These are phyloP conservation scores for Notoglanidium macrostoma DNA, from an alignment of 2,797 vertebrate species.

Conservation along the genomic window DNA sequence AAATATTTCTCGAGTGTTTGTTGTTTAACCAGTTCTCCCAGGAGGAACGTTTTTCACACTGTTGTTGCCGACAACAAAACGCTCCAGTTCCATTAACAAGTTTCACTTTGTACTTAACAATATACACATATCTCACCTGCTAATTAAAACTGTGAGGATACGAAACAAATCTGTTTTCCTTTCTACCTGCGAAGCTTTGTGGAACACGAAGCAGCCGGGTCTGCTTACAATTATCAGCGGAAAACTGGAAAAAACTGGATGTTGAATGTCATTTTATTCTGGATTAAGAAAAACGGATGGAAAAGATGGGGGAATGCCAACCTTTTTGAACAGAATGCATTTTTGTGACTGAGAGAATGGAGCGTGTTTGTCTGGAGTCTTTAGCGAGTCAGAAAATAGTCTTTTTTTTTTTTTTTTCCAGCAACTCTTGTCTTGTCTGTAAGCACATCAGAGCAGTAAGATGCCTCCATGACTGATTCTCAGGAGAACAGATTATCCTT, in stretches of 20 bases:
- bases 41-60: slow-evolving; percentile 58
- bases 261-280: not conserved
- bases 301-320: not conserved
- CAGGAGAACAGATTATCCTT: slow-evolving; percentile 38
- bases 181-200: not conserved
- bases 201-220: not conserved
- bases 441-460: slow-evolving; percentile 15
- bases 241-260: not conserved
- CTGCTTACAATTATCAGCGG: not conserved
- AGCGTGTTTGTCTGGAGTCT: not conserved
- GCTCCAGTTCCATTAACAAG: slow-evolving; percentile 50
- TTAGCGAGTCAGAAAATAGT: not conserved
- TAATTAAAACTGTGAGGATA: slow-evolving; percentile 41
- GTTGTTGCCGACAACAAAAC: slow-evolving; percentile 69
- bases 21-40: slow-evolving; percentile 14
- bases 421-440: not conserved
- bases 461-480: slow-evolving; percentile 27
- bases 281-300: not conserved
- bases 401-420: slow-evolving; percentile 5
- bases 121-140: slow-evolving; percentile 21
- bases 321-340: not conserved
- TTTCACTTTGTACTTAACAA: slow-evolving; percentile 57
- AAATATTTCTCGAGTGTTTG: not conserved
- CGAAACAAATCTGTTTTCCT: not conserved
- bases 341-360: not conserved